phyloP scores from a whole-genome alignment of 2,888 invertebrate species.

The Cephus sareptanus region DNA sequence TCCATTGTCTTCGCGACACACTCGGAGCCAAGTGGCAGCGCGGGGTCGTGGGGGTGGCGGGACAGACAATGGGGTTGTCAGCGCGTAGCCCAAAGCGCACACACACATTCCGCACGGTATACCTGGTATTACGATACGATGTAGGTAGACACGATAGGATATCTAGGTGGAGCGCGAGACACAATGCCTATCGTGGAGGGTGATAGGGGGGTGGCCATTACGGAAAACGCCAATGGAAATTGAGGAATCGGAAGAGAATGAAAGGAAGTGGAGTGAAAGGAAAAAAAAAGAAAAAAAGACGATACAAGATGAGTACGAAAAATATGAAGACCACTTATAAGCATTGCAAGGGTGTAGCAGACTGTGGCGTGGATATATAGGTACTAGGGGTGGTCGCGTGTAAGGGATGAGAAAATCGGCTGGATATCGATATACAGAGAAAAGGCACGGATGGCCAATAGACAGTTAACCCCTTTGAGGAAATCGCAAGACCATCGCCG shows the following conservation, averaged over 20 bases:
- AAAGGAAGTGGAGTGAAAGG: not conserved
- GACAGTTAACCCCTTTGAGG: no score
- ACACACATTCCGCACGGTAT: not conserved
- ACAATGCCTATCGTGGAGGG: not conserved
- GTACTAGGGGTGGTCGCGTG: no score
- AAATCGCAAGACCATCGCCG: no score
- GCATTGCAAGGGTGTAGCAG: no score
- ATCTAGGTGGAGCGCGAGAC: not conserved
- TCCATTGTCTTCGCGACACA: slow-evolving; percentile 27
- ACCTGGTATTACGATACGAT: not conserved
- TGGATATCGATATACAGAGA: no score
- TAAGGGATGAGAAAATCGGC: no score
- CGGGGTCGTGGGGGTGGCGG: slow-evolving; percentile 12
- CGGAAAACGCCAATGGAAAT: slow-evolving; percentile 1
- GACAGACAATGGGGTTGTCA: slow-evolving; percentile 35
- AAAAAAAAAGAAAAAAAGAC: no score
- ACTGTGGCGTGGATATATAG: no score
- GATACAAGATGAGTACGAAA: no score
- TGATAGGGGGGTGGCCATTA: not conserved
- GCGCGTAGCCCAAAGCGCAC: slow-evolving; percentile 19
- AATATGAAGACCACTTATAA: no score
- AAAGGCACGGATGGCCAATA: no score
- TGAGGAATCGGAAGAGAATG: slow-evolving; percentile 2
- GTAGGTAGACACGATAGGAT: not conserved
- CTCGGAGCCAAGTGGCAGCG: slow-evolving; percentile 24